Evolutionary conservation across 2,888 invertebrate species (phyloP), one percentile per base, ranked within the genome.

Genomic region (Caradrina kadenii): DNA sequence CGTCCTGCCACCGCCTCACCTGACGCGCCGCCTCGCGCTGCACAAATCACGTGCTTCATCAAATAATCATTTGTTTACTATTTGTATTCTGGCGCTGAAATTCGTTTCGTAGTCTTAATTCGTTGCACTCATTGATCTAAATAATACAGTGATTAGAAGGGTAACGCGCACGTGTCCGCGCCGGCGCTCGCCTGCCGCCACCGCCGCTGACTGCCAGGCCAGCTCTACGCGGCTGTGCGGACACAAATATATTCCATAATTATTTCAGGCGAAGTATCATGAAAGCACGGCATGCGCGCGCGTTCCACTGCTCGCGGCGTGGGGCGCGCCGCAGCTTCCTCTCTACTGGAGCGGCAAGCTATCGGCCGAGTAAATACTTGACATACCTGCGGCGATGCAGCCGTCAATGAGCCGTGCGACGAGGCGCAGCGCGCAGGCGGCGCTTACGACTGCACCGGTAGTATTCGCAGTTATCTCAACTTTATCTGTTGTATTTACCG

Each of bases 241-340:
- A 73, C 61, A 65, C 59, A 62, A 73, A 82, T 78, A 76, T 79
- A 76, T 81, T 76, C 79, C 76, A 76, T 76, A 72, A 79, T 83
- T 79, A 82, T 82, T 82, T 82, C 81, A 82, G 83, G 76, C 83
- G 53, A 63, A 64, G 65, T 65, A 71, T 71, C 67, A 72, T 66
- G 79, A 60, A 78, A 80, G 59, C 82, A 62, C 66, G 52, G 48
- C 56, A 17, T 59, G 60, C 39, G 26, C 53, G 21, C 66, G 63
- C 39, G 26, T 19, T 15, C 45, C 17, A 31, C 10, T 19, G 19
- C n/a, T 19, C 21, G 26, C 21, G 17, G 39, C 26, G 52, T 56
- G 42, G 22, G 22, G 52, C n/a, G 55, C 50, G 22, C 10, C 8
- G 11, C 21, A n/a, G 21, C 21, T 35, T 19, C 45, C 15, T 19